A percentile compares a stretch with the other conserved stretches of the same genome.
phyloP scores from a whole-genome alignment of 2,113 vertebrate genomes.

The Rattus norvegicus region GRCr8 NC_086031.1:91412001-91412500 shows the following conservation, averaged over 20 bases:
- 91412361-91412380: slow-evolving; percentile 71
- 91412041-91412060: not conserved
- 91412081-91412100: not conserved
- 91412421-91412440: slow-evolving; percentile 79
- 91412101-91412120: not conserved
- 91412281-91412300: not conserved
- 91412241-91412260: not conserved
- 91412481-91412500: slow-evolving; percentile 90
- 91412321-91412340: slow-evolving; percentile 21
- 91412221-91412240: not conserved
- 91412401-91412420: slow-evolving; percentile 68
- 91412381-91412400: slow-evolving; percentile 70
- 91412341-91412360: not conserved
- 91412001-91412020: not conserved
- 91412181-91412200: not conserved
- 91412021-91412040: not conserved
- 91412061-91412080: not conserved
- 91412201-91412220: not conserved
- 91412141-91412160: not conserved
- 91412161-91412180: not conserved
- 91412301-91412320: not conserved
- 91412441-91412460: slow-evolving; percentile 84
- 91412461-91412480: slow-evolving; percentile 90
- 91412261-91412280: not conserved
- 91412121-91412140: not conserved